Percentiles rank a stretch among this genome's conserved stretches.
Conservation (phyloP, 2,888 invertebrate genomes). For the Tipula helvola region DNA sequence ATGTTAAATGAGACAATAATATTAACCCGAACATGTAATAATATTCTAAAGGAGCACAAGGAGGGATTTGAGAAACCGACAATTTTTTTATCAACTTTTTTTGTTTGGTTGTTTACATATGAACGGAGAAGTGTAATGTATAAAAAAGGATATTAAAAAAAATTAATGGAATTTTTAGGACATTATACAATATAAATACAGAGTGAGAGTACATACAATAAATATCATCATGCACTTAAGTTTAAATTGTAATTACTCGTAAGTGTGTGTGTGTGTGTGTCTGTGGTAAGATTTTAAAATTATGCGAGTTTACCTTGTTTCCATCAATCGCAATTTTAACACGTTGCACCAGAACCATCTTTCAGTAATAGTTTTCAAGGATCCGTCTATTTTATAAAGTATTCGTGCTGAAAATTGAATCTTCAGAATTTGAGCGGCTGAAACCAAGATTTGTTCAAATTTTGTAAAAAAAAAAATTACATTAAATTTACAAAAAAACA, state of each 20-base stretch:
- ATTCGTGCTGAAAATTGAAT: too few species aligned
- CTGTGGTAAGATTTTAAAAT: background rate
- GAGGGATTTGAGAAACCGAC: background rate
- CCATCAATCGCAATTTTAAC: background rate
- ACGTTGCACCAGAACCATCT: too few species aligned
- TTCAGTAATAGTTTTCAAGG: too few species aligned
- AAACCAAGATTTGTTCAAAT: too few species aligned
- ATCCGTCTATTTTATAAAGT: too few species aligned
- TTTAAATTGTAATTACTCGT: background rate
- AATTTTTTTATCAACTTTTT: background rate
- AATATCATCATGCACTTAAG: background rate
- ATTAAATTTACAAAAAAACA: too few species aligned
- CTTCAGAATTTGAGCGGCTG: too few species aligned
- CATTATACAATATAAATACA: background rate
- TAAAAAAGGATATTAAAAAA: background rate
- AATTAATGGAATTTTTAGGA: slow-evolving; percentile 1
- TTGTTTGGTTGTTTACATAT: background rate
- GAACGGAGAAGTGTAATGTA: background rate
- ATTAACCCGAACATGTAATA: background rate
- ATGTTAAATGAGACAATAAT: background rate
- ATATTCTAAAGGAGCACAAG: background rate
- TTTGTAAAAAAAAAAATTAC: too few species aligned
- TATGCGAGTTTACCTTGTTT: background rate
- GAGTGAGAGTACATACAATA: background rate
- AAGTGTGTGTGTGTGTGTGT: background rate